Conservation (phyloP, 2,888 invertebrate species). For the Minunthozetes semirufus region DNA sequence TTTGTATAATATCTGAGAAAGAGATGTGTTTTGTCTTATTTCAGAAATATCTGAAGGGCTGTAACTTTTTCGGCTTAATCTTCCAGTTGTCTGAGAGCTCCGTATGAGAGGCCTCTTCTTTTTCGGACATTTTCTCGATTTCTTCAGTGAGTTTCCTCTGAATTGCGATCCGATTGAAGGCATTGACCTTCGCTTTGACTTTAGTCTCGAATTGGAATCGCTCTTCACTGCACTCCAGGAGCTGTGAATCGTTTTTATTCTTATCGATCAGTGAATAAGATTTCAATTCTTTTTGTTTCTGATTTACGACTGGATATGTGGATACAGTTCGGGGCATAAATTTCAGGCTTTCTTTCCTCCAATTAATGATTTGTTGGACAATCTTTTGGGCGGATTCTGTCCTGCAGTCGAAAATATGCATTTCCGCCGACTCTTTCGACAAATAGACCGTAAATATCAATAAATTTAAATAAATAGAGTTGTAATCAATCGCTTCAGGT, state of each 20-base stretch:
- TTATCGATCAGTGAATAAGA: conserved; percentile 10
- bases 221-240: neutral
- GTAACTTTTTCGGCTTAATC: neutral
- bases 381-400: neutral
- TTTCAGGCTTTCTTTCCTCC: neutral
- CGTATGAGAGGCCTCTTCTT: neutral
- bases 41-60: conserved; percentile 23
- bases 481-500: conserved; percentile 7
- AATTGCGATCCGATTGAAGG: conserved; percentile 13
- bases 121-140: neutral
- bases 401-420: conserved; percentile 21
- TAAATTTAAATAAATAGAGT: conserved; percentile 7
- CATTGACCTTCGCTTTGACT: conserved; percentile 4
- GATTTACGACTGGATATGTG: conserved; percentile 1
- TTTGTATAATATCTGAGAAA: too few species aligned
- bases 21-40: too few species aligned
- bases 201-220: neutral
- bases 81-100: neutral
- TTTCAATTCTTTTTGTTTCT: conserved; percentile 1
- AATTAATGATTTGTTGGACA: neutral
- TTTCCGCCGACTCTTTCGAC: conserved; percentile 14
- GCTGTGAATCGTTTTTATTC: conserved; percentile 10
- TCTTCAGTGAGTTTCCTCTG: neutral
- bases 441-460: conserved; percentile 18
- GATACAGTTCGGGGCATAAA: neutral